phyloP scores from a whole-genome alignment of 2,797 vertebrate species.

The Halcyon chelicuti region DNA sequence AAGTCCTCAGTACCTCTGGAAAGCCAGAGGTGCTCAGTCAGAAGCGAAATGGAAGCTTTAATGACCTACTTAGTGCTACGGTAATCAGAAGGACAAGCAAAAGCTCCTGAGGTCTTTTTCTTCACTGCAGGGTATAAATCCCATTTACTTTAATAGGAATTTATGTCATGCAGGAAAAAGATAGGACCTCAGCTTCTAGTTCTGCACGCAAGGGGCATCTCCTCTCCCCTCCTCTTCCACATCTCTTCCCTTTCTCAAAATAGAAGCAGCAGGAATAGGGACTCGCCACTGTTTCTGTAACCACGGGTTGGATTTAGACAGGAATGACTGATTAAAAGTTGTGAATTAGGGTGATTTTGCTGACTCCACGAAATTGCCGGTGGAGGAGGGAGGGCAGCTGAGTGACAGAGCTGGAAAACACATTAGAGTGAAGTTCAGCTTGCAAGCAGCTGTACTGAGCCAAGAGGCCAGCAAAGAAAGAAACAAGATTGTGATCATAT shows the following conservation, averaged over 20 bases:
- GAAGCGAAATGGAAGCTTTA: not conserved
- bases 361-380: not conserved
- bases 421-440: not conserved
- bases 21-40: not conserved
- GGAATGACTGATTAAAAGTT: not conserved
- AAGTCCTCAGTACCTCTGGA: not conserved
- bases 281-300: not conserved
- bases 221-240: not conserved
- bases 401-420: not conserved
- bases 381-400: not conserved
- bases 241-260: not conserved
- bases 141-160: not conserved
- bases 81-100: not conserved
- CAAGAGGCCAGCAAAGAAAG: not conserved
- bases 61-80: not conserved
- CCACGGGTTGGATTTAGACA: not conserved
- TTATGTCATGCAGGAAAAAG: not conserved
- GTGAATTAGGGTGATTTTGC: not conserved
- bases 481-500: not conserved
- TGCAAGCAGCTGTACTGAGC: not conserved
- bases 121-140: not conserved
- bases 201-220: not conserved
- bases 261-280: not conserved
- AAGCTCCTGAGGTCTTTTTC: not conserved
- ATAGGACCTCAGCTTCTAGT: not conserved